Evolutionary conservation across 2,888 invertebrate species (phyloP).

Genomic region (Mesorhabditis sp.): DNA sequence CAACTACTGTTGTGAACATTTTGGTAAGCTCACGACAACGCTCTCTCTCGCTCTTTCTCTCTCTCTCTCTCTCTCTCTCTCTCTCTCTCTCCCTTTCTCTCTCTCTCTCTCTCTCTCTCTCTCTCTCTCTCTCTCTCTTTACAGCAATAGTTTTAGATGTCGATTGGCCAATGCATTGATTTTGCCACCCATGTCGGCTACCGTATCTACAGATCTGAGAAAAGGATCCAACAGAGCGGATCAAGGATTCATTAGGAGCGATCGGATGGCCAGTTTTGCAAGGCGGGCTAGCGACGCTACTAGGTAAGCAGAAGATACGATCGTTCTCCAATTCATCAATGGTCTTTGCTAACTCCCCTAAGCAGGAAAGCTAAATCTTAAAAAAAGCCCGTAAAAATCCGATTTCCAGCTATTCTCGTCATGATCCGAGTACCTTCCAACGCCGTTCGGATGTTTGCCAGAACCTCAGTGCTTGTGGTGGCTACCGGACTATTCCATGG

Average conservation of each 20-base stretch:
- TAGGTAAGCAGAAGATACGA: conserved; percentile 26
- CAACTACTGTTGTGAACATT: conserved; percentile 57
- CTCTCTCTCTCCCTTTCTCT: neutral
- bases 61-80: neutral
- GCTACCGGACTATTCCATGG: conserved; percentile 55
- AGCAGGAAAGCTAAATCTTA: neutral
- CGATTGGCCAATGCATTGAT: conserved; percentile 57
- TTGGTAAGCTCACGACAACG: conserved; percentile 27
- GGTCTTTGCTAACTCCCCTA: neutral
- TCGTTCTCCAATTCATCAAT: conserved; percentile 19
- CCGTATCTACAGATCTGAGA: conserved; percentile 44
- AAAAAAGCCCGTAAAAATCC: neutral
- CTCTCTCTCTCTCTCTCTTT: neutral
- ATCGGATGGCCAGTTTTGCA: conserved; percentile 58
- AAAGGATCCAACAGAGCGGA: conserved; percentile 32
- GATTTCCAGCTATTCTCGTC: conserved; percentile 32
- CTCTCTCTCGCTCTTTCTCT: neutral
- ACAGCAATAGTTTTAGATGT: conserved; percentile 39
- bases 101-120: neutral
- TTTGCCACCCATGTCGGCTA: conserved; percentile 58
- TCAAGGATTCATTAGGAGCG: conserved; percentile 52
- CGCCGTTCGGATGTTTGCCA: conserved; percentile 55
- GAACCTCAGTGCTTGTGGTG: conserved; percentile 54
- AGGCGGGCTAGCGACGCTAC: conserved; percentile 51
- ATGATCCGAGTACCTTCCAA: conserved; percentile 55